Percentiles rank a stretch among this genome's conserved stretches.
phyloP scores from a whole-genome alignment of 2,888 invertebrate genomes.

The Oegoconia quadripuncta region DNA sequence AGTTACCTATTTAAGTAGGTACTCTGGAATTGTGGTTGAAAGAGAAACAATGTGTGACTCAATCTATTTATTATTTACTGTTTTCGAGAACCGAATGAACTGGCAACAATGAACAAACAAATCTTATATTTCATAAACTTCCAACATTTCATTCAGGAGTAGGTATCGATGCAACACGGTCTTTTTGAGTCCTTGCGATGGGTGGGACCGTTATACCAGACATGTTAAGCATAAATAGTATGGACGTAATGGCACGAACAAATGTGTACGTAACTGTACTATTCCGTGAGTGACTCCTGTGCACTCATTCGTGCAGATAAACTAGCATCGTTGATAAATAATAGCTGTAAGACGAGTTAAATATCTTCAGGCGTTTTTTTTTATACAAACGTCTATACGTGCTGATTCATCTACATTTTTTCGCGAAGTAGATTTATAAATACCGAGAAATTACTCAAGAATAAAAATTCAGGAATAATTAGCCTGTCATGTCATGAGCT shows the following conservation, averaged over 20 bases:
- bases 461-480: too few relatives aligned
- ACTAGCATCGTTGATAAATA: slow-evolving; percentile 38
- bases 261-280: slow-evolving; percentile 68
- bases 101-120: too few relatives aligned
- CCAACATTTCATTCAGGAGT: slow-evolving; percentile 34
- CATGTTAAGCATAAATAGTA: slow-evolving; percentile 75
- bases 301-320: slow-evolving; percentile 45
- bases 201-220: slow-evolving; percentile 60
- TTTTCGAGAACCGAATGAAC: too few relatives aligned
- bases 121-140: too few relatives aligned
- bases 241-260: slow-evolving; percentile 67
- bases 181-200: slow-evolving; percentile 55
- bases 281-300: slow-evolving; percentile 50
- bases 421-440: too few relatives aligned
- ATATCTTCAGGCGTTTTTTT: not conserved
- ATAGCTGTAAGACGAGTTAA: slow-evolving; percentile 5
- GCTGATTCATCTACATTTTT: too few relatives aligned
- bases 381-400: too few relatives aligned
- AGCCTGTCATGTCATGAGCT: too few relatives aligned
- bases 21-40: too few relatives aligned
- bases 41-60: too few relatives aligned
- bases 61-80: too few relatives aligned
- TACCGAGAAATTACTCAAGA: too few relatives aligned
- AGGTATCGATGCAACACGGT: slow-evolving; percentile 43
- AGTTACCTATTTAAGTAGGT: not conserved